These are phyloP conservation scores for Pseudotriccus pelzelni DNA, from an alignment of 2,797 vertebrate species.

Conservation along the genomic window DNA sequence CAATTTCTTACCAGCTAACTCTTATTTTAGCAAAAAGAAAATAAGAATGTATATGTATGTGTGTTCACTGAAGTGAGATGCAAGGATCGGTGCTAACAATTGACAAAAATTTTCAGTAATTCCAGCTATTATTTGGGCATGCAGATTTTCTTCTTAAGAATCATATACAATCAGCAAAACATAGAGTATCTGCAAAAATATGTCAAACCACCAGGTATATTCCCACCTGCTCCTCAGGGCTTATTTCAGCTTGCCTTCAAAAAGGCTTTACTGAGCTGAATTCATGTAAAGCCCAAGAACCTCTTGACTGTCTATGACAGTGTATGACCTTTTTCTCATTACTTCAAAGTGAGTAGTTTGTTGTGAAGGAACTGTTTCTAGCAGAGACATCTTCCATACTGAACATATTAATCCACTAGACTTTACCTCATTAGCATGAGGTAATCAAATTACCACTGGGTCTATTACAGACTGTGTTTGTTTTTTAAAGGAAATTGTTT, in stretches of 20 bases:
- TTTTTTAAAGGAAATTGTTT: neutral
- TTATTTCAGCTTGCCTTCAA: neutral
- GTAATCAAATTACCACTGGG: neutral
- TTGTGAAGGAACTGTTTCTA: neutral
- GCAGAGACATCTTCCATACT: neutral
- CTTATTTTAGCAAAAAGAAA: neutral
- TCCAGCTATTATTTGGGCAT: neutral
- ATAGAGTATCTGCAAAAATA: neutral
- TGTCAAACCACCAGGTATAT: neutral
- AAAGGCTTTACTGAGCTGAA: neutral
- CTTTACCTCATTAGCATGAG: neutral
- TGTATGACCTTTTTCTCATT: neutral
- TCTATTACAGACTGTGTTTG: neutral
- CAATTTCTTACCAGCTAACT: neutral
- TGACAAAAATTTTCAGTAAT: neutral
- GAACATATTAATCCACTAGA: neutral
- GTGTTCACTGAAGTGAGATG: neutral
- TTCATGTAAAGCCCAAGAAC: neutral
- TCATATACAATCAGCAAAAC: neutral
- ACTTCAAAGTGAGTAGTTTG: neutral
- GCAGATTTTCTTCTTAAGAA: constrained; percentile 17
- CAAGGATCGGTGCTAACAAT: neutral
- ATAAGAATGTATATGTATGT: neutral
- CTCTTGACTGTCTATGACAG: neutral
- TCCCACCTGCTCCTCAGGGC: neutral